Conservation (phyloP, 2,888 invertebrate genomes). For the Epirrhoe tristata region DNA sequence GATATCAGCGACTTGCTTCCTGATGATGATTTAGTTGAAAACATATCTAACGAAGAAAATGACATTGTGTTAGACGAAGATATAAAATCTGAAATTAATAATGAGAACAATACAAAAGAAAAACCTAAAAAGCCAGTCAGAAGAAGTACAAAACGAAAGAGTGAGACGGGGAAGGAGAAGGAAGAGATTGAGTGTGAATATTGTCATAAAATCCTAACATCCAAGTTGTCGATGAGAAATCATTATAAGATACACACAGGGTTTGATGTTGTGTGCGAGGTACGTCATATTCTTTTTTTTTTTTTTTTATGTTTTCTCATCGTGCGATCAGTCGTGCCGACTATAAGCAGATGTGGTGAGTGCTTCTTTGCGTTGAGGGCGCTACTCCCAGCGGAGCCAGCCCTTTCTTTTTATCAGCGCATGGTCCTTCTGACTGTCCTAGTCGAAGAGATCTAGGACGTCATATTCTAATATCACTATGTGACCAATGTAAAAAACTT, state of each 20-base stretch:
- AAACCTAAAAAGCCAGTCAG: conserved; percentile 28
- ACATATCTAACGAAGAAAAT: conserved; percentile 49
- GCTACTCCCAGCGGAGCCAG: too few relatives aligned
- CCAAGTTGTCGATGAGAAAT: conserved; percentile 70
- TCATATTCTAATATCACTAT: too few relatives aligned
- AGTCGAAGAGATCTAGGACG: too few relatives aligned
- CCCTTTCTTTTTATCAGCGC: too few relatives aligned
- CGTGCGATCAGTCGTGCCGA: too few relatives aligned
- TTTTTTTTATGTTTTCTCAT: too few relatives aligned
- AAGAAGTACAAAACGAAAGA: conserved; percentile 48
- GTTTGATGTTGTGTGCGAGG: conserved; percentile 69
- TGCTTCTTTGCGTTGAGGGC: too few relatives aligned
- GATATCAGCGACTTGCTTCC: conserved; percentile 54
- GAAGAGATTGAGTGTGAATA: conserved; percentile 74
- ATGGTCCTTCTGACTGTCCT: too few relatives aligned
- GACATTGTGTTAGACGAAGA: conserved; percentile 33
- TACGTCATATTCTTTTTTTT: conserved; percentile 44
- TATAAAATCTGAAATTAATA: conserved; percentile 8
- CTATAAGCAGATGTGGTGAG: too few relatives aligned
- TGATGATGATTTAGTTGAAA: conserved; percentile 50
- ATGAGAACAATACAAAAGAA: conserved; percentile 10
- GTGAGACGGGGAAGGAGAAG: conserved; percentile 49
- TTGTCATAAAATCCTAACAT: conserved; percentile 74
- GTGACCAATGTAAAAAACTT: too few relatives aligned
- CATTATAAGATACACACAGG: conserved; percentile 80